Evolutionary conservation across 2,113 vertebrate species (phyloP).

Genomic region (Grus americana): DNA sequence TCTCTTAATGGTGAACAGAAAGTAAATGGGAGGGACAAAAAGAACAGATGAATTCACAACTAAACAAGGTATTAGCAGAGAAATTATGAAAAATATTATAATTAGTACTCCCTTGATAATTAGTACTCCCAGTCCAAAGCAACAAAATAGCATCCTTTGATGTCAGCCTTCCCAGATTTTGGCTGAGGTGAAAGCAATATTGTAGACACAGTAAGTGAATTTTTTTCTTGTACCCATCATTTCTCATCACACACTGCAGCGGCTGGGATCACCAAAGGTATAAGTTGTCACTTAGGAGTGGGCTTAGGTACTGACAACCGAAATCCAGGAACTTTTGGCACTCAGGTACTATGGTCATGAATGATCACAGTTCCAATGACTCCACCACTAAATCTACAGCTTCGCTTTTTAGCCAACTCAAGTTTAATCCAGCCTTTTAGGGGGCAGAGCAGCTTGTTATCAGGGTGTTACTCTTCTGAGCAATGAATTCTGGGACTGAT

Average conservation of each 20-base stretch:
- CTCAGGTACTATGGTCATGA: accelerated
- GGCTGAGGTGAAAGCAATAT: background rate
- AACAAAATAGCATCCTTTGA: background rate
- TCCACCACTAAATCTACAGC: background rate
- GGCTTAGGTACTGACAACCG: background rate
- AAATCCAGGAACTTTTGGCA: background rate
- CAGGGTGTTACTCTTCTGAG: background rate
- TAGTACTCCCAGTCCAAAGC: background rate
- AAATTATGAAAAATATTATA: background rate
- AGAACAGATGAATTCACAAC: background rate
- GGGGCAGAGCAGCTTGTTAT: background rate
- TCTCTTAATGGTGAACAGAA: background rate
- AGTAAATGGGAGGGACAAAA: background rate
- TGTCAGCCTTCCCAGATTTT: background rate
- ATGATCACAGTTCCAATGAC: background rate
- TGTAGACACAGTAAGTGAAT: background rate
- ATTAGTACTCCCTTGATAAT: background rate
- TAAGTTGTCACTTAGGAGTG: background rate
- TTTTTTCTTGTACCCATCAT: background rate
- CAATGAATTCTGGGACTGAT: background rate
- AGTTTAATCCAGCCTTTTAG: background rate
- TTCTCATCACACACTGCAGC: background rate
- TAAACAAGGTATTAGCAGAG: background rate
- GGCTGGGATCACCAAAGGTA: background rate
- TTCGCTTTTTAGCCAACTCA: background rate